phyloP scores from a whole-genome alignment of 2,888 invertebrate genomes.

The Mechanitis mazaeus region DNA sequence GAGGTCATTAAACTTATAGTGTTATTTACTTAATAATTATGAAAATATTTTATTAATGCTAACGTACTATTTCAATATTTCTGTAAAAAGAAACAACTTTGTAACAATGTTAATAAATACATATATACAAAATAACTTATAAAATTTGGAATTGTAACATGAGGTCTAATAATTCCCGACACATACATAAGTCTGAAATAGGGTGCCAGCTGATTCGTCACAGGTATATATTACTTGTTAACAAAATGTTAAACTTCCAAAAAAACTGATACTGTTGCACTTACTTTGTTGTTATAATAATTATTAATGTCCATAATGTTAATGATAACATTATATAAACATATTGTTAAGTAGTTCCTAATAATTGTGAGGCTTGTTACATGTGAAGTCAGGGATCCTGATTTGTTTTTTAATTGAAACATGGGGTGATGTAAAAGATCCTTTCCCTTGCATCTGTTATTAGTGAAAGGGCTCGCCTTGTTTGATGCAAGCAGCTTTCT shows the following conservation, averaged over 20 bases:
- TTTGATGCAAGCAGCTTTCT: neutral
- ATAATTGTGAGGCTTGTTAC: neutral
- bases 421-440: slow-evolving; percentile 1
- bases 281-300: too few species aligned
- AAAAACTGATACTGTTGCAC: too few species aligned
- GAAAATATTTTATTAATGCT: too few species aligned
- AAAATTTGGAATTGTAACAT: neutral
- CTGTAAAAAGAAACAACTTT: too few species aligned
- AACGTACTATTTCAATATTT: too few species aligned
- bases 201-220: neutral
- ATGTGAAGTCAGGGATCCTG: neutral
- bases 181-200: neutral
- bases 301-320: too few species aligned
- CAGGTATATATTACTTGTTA: neutral
- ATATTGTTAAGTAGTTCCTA: neutral
- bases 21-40: too few species aligned
- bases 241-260: too few species aligned
- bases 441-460: slow-evolving; percentile 1
- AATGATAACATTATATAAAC: too few species aligned
- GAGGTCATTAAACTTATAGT: too few species aligned
- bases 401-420: slow-evolving; percentile 8
- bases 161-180: neutral
- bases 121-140: too few species aligned
- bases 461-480: slow-evolving; percentile 3
- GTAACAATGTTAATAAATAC: too few species aligned